Base-by-base conservation (phyloP, 1,140 invertebrate genomes). In the Cyphomyrmex costatus region DNA sequence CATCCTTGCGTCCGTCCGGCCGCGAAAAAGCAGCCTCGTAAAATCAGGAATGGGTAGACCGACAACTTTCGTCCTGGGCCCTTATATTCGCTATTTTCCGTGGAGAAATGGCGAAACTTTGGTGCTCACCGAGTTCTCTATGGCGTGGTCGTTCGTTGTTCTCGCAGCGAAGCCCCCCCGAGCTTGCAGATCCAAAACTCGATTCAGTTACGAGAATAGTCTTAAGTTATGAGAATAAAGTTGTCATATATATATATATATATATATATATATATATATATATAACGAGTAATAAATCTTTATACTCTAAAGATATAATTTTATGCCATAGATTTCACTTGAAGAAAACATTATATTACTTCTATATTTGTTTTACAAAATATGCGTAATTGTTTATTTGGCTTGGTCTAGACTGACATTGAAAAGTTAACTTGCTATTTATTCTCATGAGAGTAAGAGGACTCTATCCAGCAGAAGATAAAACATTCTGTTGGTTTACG, bases 21-120 rank as follows among this genome's bases (percentile, higher is more conserved):
- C 56, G 61, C 30, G 56, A 84, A 83, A 86, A 74, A 86, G 85
- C 73, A 74, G 60, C 46, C 68, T 84, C 79, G 85, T 84, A 86
- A 86, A 86, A 84, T 36, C 68, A 68, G 70, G 27, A 58, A 27
- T 56, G 79, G 27, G 71, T 84, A 80, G 85, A 74, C 58, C 68
- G 49, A 65, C 49, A 83, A 86, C 19, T 65, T 84, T 71, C 58
- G 14, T 66, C 49, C 46, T 30, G 30, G 46, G n/a, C 46, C 33
- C 46, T 61, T 56, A 56, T 46, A 71, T 66, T 19, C 61, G 21
- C 60, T 58, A 66, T 79, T 78, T 70, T 70, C 58, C 53, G 16
- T 42, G 27, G 46, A 56, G 33, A 21, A 71, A 82, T 33, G 36
- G 53, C 36, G 53, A 21, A 83, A 83, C 79, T 83, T 83, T 46